Evolutionary conservation across 2,888 invertebrate genomes (phyloP), one percentile per base, ranked within the genome.

Genomic region (Napeogenes inachia): DNA sequence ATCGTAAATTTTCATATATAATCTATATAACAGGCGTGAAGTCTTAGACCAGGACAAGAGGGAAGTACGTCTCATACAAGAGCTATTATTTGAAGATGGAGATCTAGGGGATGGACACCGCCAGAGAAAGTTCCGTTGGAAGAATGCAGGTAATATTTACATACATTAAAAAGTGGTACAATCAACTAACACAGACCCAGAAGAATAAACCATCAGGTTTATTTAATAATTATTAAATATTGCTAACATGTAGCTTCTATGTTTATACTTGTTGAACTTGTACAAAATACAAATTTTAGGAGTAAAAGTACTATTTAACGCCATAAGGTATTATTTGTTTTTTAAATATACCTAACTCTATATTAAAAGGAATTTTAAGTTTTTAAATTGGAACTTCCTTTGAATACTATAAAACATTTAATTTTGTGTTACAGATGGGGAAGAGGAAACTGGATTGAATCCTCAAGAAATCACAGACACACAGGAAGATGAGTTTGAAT

Each of bases 31-130:
- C 77, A 95, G 94, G 87, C 95, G 95, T 38, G 95, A 94, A 75
- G 88, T 97, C 65, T 83, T 98, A 59, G 98, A 98, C 76, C 95
- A 97, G 69, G 98, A 99, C 80, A 95, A 96, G 72, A 91, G 95
- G 32, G 95, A 98, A 80, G 94, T 98, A 21, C 92, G 95, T 71
- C 83, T 96, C 71, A 91, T 97, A 13, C 95, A 98, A 79, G 98
- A 98, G 77, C 87, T 97, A 78, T 91, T 97, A 38, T 93, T 98
- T 46, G 97, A 97, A 78, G 97, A 98, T 75, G 97, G 97, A 0
- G 98, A 98, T 74, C 93, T 96, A 70, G 95, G 95, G 35, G 95
- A 93, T 1, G 92, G 94, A 2, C 94, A 94, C 8, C 91, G 98
- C 4, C 93, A 94, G 73, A 89, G 96, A 42, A 94, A 95, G 76